Evolutionary conservation across 2,888 invertebrate species (phyloP), one percentile per base, ranked within the genome.

Genomic region (Holacanthella duospinosa): DNA sequence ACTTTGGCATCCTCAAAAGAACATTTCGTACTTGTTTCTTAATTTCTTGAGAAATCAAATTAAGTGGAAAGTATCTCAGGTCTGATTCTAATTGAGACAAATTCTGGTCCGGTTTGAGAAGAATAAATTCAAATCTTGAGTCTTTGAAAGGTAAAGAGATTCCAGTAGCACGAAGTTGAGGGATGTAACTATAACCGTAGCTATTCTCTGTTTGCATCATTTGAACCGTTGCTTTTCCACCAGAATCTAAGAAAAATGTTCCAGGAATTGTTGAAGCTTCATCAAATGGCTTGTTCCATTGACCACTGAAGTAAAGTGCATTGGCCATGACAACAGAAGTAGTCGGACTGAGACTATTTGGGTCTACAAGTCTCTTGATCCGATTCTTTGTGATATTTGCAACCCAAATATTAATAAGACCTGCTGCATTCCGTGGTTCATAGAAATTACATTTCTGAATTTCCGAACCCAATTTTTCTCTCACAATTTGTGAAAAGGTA

Each of bases 111-210:
- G 68, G 68, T 29, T 68, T 68, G 9, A 68, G 16, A 36, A 66
- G 58, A 12, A 68, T 56, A 56, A 68, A 59, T 61, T 66, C 64
- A 57, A 68, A 68, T 19, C 68, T 24, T 12, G 59, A 44, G 43
- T 68, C 66, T 48, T 65, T 61, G 44, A 68, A 68, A 16, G 68
- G 68, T 19, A 68, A 43, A 2, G 65, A 62, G 44, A 68, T 66
- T 19, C 60, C 68, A 16, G 65, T 65, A 19, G 65, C 54, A 25
- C 62, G 44, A 25, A 68, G 36, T 59, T 64, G 48, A 4, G 55
- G 43, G 24, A 64, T 43, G 29, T 64, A 64, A 19, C 57, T 60
- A 29, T 65, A 68, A 12, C 57, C 59, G 59, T 65, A 68, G 43
- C 43, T 58, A 12, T 43, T 36, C 36, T 68, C 68, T 2, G 59